These are phyloP conservation scores for Amazona vittata DNA, from an alignment of 2,113 vertebrate genomes.

Conservation along the genomic window DNA sequence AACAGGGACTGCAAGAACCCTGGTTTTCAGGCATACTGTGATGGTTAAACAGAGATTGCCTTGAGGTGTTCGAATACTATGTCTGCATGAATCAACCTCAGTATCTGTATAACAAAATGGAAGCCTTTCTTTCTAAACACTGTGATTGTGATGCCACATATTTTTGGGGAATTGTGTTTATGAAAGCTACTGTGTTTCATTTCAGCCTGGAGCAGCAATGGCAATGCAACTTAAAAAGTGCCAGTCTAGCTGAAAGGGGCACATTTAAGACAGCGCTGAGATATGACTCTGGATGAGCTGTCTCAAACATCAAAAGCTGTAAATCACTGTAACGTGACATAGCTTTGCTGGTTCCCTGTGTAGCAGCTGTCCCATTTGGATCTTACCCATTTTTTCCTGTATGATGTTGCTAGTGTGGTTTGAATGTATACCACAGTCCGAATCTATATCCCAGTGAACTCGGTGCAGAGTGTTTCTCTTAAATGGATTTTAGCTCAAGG, in stretches of 20 bases:
- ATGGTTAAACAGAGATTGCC: background rate
- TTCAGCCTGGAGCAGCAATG: background rate
- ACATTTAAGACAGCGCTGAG: background rate
- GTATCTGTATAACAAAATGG: background rate
- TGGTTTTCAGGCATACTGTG: background rate
- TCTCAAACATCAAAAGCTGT: background rate
- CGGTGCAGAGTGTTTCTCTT: background rate
- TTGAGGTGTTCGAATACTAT: background rate
- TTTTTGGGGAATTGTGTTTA: background rate
- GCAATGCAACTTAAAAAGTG: background rate
- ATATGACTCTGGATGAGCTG: background rate
- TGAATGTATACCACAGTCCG: background rate
- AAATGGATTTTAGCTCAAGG: background rate
- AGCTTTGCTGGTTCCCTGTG: background rate
- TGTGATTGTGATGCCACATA: background rate
- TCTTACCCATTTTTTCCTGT: background rate
- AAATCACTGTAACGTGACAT: fast-evolving
- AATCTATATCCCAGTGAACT: background rate
- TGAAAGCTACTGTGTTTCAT: background rate
- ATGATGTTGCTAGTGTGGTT: background rate
- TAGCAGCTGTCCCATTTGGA: fast-evolving
- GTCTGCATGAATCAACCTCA: fast-evolving
- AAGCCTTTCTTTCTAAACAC: background rate
- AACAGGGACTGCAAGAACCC: background rate
- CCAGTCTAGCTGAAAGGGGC: background rate